Base-by-base conservation (phyloP, 2,797 vertebrate genomes). In the Liasis olivaceus region DNA sequence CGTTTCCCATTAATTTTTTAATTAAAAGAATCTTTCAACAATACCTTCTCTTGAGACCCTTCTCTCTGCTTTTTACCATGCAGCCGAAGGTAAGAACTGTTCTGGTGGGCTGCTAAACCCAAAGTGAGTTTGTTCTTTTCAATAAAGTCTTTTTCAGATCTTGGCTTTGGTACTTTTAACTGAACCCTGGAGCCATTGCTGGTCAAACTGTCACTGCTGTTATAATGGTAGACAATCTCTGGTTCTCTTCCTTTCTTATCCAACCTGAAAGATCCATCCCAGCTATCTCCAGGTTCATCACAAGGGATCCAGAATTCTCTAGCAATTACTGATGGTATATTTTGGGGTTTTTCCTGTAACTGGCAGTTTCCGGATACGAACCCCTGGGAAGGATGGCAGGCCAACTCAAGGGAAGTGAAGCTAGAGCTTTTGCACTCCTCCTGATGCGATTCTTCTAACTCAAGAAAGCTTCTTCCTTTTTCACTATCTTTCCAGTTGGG, bases 91-190 rank as follows among this genome's bases (percentile, higher is more conserved):
- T 99, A 99, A 12, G 99, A 98, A 88, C 96, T 97, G 2, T 6
- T 89, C 92, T 97, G 98, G 62, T 92, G 95, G 22, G 89, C 54
- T 7, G 66, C 97, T 9, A 98, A 92, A 0, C 99, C 99, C 95
- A 99, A 96, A 28, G 98, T 99, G 91, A 12, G 87, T 93, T 98
- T 99, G 95, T 99, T 99, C 47, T 96, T 98, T 91, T 98, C 97
- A 81, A 99, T 97, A 69, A 99, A 98, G 95, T 98, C 96, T 63
- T 96, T 96, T 58, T 89, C 97, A n/a, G 51, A 87, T 90, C 89
- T 97, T 84, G 56, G 96, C 63, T 1, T 92, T 28, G 17, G 63
- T 87, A 91, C 87, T 1, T 86, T 94, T 1, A 85, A 91, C 12
- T 11, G 88, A 12, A 93, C 77, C 94, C 94, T 90, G 87, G 90